phyloP scores from a whole-genome alignment of 2,888 invertebrate species.

The Tridacna crocea region DNA sequence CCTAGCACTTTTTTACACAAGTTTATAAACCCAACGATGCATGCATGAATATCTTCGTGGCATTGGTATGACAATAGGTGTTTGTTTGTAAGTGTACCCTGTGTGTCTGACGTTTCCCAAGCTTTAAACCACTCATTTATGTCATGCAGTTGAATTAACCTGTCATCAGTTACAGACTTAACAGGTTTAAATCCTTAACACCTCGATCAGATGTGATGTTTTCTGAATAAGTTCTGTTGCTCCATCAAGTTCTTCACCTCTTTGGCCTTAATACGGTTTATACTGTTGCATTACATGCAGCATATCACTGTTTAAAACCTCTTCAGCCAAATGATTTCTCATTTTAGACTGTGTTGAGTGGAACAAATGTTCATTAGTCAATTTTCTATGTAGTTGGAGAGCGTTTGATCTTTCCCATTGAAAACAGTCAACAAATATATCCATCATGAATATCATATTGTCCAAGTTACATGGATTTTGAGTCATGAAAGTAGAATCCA shows the following conservation, averaged over 20 bases:
- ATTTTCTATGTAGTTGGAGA: slow-evolving; percentile 48
- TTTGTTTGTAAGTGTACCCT: not conserved
- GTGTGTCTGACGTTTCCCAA: too few relatives aligned
- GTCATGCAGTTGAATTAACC: too few relatives aligned
- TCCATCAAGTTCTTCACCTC: too few relatives aligned
- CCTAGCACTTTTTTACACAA: slow-evolving; percentile 6
- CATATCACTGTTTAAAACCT: too few relatives aligned
- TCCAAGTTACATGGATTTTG: slow-evolving; percentile 31
- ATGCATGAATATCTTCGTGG: slow-evolving; percentile 21
- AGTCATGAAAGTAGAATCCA: slow-evolving; percentile 22
- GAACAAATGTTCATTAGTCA: slow-evolving; percentile 54
- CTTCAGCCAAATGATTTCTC: too few relatives aligned
- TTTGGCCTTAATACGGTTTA: too few relatives aligned
- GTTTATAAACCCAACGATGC: slow-evolving; percentile 17
- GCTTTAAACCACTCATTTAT: too few relatives aligned
- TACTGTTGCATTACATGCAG: too few relatives aligned
- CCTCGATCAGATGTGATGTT: too few relatives aligned
- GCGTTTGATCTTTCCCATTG: slow-evolving; percentile 55
- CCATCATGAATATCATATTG: slow-evolving; percentile 43
- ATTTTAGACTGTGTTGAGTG: not conserved
- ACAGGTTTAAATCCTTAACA: too few relatives aligned
- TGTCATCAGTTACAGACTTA: too few relatives aligned
- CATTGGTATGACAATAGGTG: slow-evolving; percentile 17
- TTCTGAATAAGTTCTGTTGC: too few relatives aligned
- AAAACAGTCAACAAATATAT: slow-evolving; percentile 46